Evolutionary conservation across 2,888 invertebrate genomes (phyloP).

Genomic region (Meliscaeva auricollis): DNA sequence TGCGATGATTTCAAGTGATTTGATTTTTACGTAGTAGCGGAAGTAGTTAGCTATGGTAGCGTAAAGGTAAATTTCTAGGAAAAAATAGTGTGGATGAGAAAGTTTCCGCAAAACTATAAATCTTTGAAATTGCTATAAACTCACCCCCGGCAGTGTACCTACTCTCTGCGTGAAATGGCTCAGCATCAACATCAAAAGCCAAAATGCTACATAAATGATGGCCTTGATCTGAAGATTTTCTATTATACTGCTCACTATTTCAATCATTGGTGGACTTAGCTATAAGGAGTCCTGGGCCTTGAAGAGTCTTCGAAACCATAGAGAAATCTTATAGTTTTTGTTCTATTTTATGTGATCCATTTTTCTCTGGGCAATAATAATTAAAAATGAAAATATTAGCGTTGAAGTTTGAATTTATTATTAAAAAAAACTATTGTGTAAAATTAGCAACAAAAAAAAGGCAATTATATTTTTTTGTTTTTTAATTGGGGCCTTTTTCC

Average conservation of each 20-base stretch:
- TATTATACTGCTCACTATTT: background rate
- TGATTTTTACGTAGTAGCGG: conserved; percentile 10
- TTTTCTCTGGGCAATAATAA: too few relatives aligned
- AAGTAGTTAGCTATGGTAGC: background rate
- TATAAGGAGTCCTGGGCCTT: background rate
- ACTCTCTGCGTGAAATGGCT: background rate
- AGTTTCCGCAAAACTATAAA: conserved; percentile 70
- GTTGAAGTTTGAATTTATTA: too few relatives aligned
- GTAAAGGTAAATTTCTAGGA: background rate
- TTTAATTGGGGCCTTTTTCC: too few relatives aligned
- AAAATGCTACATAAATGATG: conserved; percentile 51
- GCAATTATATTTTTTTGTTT: too few relatives aligned
- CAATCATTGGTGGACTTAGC: background rate
- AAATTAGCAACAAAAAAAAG: too few relatives aligned
- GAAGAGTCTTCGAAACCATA: too few relatives aligned
- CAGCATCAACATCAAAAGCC: conserved; percentile 44
- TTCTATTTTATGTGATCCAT: too few relatives aligned
- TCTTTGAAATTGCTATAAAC: conserved; percentile 66
- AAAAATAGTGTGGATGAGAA: conserved; percentile 26
- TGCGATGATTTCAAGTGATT: conserved; percentile 60
- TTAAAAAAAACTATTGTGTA: too few relatives aligned
- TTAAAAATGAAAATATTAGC: too few relatives aligned
- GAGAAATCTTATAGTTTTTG: too few relatives aligned
- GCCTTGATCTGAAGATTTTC: conserved; percentile 38
- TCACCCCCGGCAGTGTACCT: conserved; percentile 21